Percentiles rank a stretch among this genome's conserved stretches.
Conservation (phyloP, 2,888 invertebrate genomes). For the Dryobotodes eremita region DNA sequence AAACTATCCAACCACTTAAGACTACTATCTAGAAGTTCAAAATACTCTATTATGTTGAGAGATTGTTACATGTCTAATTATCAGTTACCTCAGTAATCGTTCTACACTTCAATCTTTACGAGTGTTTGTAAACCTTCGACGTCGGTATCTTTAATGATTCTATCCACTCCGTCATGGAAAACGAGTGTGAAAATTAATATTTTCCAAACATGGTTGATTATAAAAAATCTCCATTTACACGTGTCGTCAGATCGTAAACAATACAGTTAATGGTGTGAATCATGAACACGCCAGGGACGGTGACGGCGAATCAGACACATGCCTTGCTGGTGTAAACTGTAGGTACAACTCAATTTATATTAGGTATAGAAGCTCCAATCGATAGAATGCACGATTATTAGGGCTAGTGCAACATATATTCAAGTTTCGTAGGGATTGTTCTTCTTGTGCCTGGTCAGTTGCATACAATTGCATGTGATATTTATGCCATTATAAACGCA, state of each 20-base stretch:
- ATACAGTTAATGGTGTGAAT: slow-evolving; percentile 64
- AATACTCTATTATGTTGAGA: not conserved
- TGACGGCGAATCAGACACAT: slow-evolving; percentile 61
- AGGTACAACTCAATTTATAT: not conserved
- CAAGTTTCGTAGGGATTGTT: not conserved
- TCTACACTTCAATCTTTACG: not conserved
- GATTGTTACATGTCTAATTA: not conserved
- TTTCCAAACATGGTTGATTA: slow-evolving; percentile 36
- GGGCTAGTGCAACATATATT: not conserved
- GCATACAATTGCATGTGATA: not conserved
- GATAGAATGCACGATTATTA: not conserved
- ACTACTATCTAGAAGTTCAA: not conserved
- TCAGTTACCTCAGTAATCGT: not conserved
- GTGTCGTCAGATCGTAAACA: slow-evolving; percentile 61
- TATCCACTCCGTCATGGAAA: slow-evolving; percentile 31
- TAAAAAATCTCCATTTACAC: slow-evolving; percentile 51
- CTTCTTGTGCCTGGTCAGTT: not conserved
- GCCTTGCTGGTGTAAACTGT: slow-evolving; percentile 30
- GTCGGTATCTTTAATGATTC: slow-evolving; percentile 22
- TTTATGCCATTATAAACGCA: not conserved
- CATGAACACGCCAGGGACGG: slow-evolving; percentile 53
- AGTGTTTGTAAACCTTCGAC: not conserved
- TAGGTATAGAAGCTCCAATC: slow-evolving; percentile 19
- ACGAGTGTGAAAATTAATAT: slow-evolving; percentile 35
- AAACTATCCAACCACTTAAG: not conserved